Evolutionary conservation across 1,140 invertebrate genomes (phyloP).

Genomic region (Pollicipes pollicipes): DNA sequence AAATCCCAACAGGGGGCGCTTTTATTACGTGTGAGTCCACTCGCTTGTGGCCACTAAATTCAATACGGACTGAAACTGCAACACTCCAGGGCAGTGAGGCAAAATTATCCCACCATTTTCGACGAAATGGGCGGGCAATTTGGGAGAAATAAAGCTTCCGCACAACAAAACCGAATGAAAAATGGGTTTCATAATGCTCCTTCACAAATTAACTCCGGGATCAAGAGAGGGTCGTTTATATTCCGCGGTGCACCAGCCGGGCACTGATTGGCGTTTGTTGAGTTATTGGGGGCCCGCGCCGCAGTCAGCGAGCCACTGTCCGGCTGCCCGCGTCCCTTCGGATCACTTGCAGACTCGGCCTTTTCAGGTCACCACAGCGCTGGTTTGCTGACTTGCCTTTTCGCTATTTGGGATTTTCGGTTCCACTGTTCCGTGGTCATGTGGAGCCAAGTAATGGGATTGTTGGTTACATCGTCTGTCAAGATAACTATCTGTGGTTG

Average conservation of each 20-base stretch:
- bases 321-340: no score
- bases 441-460: no score
- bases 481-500: no score
- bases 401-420: no score
- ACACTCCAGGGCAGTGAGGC: no score
- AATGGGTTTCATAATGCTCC: neutral
- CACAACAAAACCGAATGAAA: slow-evolving; percentile 2
- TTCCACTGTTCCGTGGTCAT: no score
- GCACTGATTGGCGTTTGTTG: neutral
- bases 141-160: neutral
- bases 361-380: no score
- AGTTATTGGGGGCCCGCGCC: neutral
- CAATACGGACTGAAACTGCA: neutral
- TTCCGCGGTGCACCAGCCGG: neutral
- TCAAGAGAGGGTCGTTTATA: neutral
- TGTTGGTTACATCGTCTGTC: no score
- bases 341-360: no score
- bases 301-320: no score
- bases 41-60: neutral
- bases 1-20: neutral
- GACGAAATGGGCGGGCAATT: neutral
- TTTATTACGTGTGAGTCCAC: neutral
- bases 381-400: no score
- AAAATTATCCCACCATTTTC: neutral
- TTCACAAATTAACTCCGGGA: neutral